phyloP scores from a whole-genome alignment of 2,888 invertebrate genomes.

The Perithous albicinctus region DNA sequence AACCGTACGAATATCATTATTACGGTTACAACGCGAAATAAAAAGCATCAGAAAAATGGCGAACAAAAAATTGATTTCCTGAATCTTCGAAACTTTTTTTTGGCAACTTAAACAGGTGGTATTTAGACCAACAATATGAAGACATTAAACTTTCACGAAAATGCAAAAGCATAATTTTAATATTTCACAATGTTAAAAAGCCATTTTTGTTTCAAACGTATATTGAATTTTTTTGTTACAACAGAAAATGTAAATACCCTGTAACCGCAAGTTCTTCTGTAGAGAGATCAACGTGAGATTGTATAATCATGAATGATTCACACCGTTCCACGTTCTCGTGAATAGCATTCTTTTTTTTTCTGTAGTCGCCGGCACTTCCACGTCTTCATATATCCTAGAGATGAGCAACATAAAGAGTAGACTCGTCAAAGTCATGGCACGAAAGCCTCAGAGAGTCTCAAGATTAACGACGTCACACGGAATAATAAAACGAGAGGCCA shows the following conservation, averaged over 20 bases:
- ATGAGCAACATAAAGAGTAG: no score
- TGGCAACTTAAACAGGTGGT: no score
- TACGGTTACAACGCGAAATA: no score
- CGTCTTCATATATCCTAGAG: neutral
- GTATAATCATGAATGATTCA: conserved; percentile 5
- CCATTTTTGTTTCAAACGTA: neutral
- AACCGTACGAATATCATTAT: no score
- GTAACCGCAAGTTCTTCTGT: neutral
- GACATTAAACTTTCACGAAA: no score
- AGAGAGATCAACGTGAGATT: neutral
- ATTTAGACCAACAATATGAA: no score
- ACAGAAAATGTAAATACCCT: neutral
- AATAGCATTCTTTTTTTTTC: conserved; percentile 5
- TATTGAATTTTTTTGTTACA: neutral
- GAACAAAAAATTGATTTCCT: no score
- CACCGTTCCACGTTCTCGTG: neutral
- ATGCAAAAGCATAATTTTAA: no score
- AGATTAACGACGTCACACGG: neutral
- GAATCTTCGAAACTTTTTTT: no score
- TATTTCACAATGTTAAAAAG: neutral
- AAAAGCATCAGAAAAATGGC: no score
- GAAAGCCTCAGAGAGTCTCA: neutral
- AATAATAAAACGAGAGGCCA: conserved; percentile 10
- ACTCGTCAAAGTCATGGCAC: conserved; percentile 24
- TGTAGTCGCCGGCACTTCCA: neutral